These are phyloP conservation scores for Bufo bufo DNA, from an alignment of 2,113 vertebrate genomes.

Conservation along the genomic window DNA sequence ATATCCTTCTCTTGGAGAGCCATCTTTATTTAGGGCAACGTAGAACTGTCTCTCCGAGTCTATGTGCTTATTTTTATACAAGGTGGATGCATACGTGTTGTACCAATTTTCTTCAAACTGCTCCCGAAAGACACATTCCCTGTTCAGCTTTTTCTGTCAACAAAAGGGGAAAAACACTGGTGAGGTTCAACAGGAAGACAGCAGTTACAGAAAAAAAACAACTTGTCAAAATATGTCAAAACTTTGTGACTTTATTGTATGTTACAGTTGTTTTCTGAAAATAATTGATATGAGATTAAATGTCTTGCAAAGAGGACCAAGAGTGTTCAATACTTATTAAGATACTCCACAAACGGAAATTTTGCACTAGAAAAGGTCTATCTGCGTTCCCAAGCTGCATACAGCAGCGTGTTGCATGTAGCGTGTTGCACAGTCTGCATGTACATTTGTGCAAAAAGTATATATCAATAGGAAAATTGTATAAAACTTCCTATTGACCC, in stretches of 20 bases:
- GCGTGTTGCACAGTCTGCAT: too few species aligned
- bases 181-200: neutral
- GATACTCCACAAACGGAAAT: too few species aligned
- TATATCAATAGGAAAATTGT: neutral
- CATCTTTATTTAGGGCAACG: slow-evolving; percentile 96
- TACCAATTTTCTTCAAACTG: slow-evolving; percentile 99
- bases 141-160: slow-evolving; percentile 92
- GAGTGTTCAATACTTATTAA: too few species aligned
- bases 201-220: neutral
- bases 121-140: slow-evolving; percentile 96
- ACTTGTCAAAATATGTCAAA: too few species aligned
- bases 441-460: neutral
- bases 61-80: slow-evolving; percentile 83
- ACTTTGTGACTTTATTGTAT: too few species aligned
- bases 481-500: neutral
- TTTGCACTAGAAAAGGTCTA: too few species aligned
- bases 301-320: too few species aligned
- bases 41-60: slow-evolving; percentile 95
- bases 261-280: too few species aligned
- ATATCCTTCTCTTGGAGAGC: slow-evolving; percentile 91
- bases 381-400: too few species aligned
- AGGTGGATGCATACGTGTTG: slow-evolving; percentile 96
- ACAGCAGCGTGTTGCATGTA: too few species aligned
- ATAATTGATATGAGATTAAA: too few species aligned
- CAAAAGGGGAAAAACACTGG: neutral